A percentile compares a stretch with the other conserved stretches of the same genome.
These are phyloP conservation scores for Lordiphosa andalusiaca DNA, from an alignment of 2,888 invertebrate genomes.

Conservation along the genomic window DNA sequence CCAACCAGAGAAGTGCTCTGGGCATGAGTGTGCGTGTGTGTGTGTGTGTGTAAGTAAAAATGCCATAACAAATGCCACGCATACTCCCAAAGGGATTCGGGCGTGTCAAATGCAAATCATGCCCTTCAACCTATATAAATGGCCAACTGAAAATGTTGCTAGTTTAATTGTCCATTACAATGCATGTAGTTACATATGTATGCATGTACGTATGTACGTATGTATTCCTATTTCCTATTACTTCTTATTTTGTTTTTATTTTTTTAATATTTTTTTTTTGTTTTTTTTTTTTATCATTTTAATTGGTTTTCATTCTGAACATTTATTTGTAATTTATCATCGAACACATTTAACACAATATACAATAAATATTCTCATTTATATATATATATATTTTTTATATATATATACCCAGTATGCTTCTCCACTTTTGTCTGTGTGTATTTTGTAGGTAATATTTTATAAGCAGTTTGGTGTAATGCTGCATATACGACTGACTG, in stretches of 20 bases:
- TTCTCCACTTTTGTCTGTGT: slow-evolving; percentile 17
- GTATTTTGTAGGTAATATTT: slow-evolving; percentile 17
- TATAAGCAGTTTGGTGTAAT: slow-evolving; percentile 33
- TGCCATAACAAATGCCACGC: slow-evolving; percentile 30
- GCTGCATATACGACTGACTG: slow-evolving; percentile 27
- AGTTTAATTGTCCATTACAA: slow-evolving; percentile 43
- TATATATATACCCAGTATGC: slow-evolving; percentile 13
- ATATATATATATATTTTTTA: neutral
- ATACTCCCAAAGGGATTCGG: slow-evolving; percentile 28
- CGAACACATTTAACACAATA: slow-evolving; percentile 39
- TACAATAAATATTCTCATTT: slow-evolving; percentile 33
- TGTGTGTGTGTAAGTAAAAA: slow-evolving; percentile 17
- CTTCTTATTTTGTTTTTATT: slow-evolving; percentile 28
- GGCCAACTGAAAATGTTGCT: slow-evolving; percentile 20
- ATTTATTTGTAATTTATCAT: slow-evolving; percentile 59
- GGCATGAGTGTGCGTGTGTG: slow-evolving; percentile 10
- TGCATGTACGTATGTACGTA: slow-evolving; percentile 21
- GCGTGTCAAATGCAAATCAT: slow-evolving; percentile 46
- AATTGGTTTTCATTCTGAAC: slow-evolving; percentile 61
- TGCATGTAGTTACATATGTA: slow-evolving; percentile 13
- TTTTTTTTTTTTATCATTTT: slow-evolving; percentile 43
- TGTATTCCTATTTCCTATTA: slow-evolving; percentile 32
- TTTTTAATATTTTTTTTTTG: too few relatives aligned
- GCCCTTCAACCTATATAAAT: slow-evolving; percentile 7
- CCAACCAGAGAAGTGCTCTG: neutral